Percentiles rank a stretch among this genome's conserved stretches.
Evolutionary conservation across 2,113 vertebrate genomes (phyloP).

Genomic region (Takifugu bimaculatus): DNA sequence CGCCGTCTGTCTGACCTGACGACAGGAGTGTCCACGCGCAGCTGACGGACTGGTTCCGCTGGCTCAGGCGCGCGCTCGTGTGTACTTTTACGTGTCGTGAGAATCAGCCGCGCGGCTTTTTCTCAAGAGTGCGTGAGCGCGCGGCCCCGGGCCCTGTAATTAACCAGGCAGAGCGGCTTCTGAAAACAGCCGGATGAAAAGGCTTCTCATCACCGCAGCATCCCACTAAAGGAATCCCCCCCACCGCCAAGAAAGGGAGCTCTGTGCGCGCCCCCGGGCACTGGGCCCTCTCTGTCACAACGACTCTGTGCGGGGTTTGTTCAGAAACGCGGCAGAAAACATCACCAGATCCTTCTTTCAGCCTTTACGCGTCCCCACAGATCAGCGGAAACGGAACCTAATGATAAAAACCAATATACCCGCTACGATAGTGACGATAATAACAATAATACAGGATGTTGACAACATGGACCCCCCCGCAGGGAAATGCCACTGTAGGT

Average conservation of each 20-base stretch:
- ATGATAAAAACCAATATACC: too few species aligned
- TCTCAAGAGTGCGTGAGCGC: conserved; percentile 58
- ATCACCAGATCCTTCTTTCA: not conserved
- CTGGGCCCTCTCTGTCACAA: conserved; percentile 24
- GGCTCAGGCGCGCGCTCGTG: conserved; percentile 10
- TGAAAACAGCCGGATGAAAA: conserved; percentile 60
- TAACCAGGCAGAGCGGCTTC: conserved; percentile 52
- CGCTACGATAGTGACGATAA: too few species aligned
- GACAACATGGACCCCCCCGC: too few species aligned
- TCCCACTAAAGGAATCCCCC: conserved; percentile 51
- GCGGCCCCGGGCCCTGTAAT: conserved; percentile 68
- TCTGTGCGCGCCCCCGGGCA: conserved; percentile 51
- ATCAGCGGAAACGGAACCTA: not conserved
- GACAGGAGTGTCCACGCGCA: conserved; percentile 40
- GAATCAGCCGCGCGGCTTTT: conserved; percentile 58
- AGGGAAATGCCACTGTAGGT: too few species aligned
- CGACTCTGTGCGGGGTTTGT: conserved; percentile 47
- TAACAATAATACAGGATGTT: too few species aligned
- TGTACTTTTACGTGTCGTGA: conserved; percentile 50
- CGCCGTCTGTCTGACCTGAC: conserved; percentile 1
- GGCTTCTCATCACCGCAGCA: conserved; percentile 59
- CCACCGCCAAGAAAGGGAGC: conserved; percentile 46
- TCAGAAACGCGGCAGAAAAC: conserved; percentile 8
- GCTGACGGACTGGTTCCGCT: conserved; percentile 39
- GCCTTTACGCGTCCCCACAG: not conserved